Base-by-base conservation (phyloP, 2,113 vertebrate genomes). In the Ictidomys tridecemlineatus region DNA sequence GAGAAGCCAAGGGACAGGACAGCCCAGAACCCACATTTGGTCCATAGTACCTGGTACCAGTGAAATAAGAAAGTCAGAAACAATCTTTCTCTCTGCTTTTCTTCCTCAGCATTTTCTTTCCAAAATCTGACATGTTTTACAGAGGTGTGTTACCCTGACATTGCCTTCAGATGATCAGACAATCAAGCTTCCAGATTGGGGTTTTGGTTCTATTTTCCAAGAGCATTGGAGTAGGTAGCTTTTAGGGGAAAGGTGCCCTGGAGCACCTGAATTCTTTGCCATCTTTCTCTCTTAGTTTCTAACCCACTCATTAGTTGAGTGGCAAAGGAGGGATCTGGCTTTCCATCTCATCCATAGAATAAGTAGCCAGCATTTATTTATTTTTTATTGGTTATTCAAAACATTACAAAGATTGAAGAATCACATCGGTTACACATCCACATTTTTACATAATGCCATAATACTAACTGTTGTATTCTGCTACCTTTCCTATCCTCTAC, bases 201-300 rank as follows among this genome's bases (percentile, higher is more conserved):
- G 45, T 45, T 45, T 45, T 45, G 45, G 45, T 45, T 45, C 45
- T 45, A 45, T 45, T 45, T 74, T 77, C 53, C 63, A 22, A 63
- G 42, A 39, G 16, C 34, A 37, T 3, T 34, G 24, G 13, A 67
- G 37, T 28, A 37, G 32, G 39, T 58, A 70, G 42, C n/a, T 76
- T 92, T 37, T 22, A 86, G 84, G 51, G 42, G 83, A 74, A 73
- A 61, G 10, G 37, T 48, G 12, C 14, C 22, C 20, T 53, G 1
- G 2, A n/a, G 17, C 18, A 63, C 72, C 42, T 74, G 12, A n/a
- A 34, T 82, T 72, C 78, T 69, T 88, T 45, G 24, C 56, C 77
- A 17, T 93, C 65, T 80, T 80, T 70, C 32, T 73, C 69, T n/a
- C 42, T 82, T 85, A 22, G 80, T 85, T 78, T 72, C 56, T 74